Conservation (phyloP, 1,140 invertebrate species). For the Microplitis demolitor region DNA sequence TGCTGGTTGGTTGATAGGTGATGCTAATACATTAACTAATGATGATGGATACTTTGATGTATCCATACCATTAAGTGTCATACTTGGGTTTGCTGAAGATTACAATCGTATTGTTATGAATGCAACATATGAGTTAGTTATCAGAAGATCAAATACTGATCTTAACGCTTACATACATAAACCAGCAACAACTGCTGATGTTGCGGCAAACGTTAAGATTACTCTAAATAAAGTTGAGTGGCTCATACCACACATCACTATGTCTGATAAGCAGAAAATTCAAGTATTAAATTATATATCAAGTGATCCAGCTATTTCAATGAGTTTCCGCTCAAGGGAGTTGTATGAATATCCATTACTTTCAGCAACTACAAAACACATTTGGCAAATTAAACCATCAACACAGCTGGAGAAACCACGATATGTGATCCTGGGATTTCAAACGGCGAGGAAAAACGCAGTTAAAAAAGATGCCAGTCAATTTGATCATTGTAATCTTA, state of each 20-base stretch:
- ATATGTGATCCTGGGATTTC: slow-evolving; percentile 36
- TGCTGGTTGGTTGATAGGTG: slow-evolving; percentile 37
- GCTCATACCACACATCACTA: slow-evolving; percentile 33
- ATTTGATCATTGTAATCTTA: slow-evolving; percentile 40
- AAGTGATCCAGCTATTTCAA: slow-evolving; percentile 34
- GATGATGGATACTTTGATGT: slow-evolving; percentile 44
- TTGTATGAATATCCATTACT: slow-evolving; percentile 49
- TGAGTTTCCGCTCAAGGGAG: slow-evolving; percentile 49
- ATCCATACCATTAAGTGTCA: slow-evolving; percentile 49
- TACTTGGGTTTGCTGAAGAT: slow-evolving; percentile 59
- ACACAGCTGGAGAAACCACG: slow-evolving; percentile 40
- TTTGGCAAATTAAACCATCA: slow-evolving; percentile 39
- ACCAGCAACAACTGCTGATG: neutral
- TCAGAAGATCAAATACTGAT: slow-evolving; percentile 47
- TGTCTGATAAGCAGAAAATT: slow-evolving; percentile 34
- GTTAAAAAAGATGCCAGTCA: slow-evolving; percentile 14
- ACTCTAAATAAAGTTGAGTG: slow-evolving; percentile 31
- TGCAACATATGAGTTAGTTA: slow-evolving; percentile 56
- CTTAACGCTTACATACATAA: slow-evolving; percentile 23
- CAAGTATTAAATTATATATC: slow-evolving; percentile 34
- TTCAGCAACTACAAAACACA: slow-evolving; percentile 36
- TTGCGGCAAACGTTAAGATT: slow-evolving; percentile 28
- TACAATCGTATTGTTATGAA: slow-evolving; percentile 57
- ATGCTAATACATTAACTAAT: slow-evolving; percentile 25
- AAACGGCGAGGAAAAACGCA: slow-evolving; percentile 27